Evolutionary conservation across 2,888 invertebrate species (phyloP).

Genomic region (Uropetala carovei): DNA sequence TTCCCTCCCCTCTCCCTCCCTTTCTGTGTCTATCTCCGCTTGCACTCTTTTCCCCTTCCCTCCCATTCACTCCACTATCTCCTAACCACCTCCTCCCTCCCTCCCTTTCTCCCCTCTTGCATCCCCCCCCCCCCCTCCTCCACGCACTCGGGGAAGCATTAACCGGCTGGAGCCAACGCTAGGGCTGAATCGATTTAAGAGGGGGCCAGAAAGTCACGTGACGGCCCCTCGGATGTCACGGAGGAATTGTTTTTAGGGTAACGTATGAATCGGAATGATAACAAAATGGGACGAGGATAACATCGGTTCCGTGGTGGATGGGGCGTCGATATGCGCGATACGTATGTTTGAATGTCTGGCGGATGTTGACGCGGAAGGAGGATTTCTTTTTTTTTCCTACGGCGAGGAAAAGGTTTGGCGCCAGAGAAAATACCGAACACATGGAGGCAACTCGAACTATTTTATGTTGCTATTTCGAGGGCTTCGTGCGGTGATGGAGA

Average conservation of each 20-base stretch:
- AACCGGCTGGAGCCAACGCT: not conserved
- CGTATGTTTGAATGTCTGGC: not conserved
- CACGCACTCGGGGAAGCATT: not conserved
- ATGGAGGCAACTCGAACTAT: too few relatives aligned
- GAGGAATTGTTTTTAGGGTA: not conserved
- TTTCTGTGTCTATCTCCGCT: too few relatives aligned
- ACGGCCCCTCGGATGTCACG: not conserved
- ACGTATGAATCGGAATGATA: not conserved
- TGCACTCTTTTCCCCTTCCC: too few relatives aligned
- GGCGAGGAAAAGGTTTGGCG: not conserved
- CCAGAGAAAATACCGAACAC: too few relatives aligned
- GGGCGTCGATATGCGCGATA: not conserved
- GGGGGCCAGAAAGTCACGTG: not conserved
- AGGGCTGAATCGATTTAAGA: conserved; percentile 6
- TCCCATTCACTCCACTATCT: too few relatives aligned
- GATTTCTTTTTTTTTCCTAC: not conserved
- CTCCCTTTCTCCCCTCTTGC: too few relatives aligned
- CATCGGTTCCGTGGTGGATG: not conserved
- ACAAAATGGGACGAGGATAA: not conserved
- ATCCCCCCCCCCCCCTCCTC: too few relatives aligned
- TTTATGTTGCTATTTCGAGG: too few relatives aligned
- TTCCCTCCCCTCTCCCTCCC: too few relatives aligned
- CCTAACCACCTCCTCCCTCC: too few relatives aligned
- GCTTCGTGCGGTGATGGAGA: too few relatives aligned
- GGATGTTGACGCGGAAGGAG: not conserved